Percentiles rank a stretch among this genome's conserved stretches.
phyloP scores from a whole-genome alignment of 2,797 vertebrate genomes.

The Garrulus glandarius region DNA sequence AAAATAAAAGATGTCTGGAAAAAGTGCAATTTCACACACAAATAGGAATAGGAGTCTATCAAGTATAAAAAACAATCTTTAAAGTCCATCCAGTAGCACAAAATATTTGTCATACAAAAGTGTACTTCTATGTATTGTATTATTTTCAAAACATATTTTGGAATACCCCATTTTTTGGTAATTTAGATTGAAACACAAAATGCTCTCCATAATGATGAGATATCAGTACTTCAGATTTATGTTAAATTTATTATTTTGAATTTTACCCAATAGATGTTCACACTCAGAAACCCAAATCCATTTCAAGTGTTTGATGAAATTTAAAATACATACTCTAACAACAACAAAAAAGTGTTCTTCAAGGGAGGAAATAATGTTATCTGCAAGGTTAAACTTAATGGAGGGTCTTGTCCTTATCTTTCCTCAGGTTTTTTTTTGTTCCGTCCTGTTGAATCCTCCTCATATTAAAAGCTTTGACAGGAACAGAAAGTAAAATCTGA shows the following conservation, averaged over 20 bases:
- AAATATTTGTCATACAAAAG: background rate
- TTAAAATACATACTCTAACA: background rate
- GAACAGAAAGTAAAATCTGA: background rate
- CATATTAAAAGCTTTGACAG: background rate
- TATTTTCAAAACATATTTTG: background rate
- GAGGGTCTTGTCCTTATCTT: background rate
- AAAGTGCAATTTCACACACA: background rate
- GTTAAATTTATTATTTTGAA: background rate
- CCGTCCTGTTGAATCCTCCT: background rate
- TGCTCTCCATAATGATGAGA: background rate
- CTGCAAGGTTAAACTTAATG: background rate
- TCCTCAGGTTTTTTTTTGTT: background rate
- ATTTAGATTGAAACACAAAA: background rate
- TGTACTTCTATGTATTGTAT: background rate
- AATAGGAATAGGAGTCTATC: background rate
- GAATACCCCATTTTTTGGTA: background rate
- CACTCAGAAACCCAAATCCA: background rate
- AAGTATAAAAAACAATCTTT: background rate
- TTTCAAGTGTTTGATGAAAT: background rate
- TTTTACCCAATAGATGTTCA: background rate
- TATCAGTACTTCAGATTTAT: background rate
- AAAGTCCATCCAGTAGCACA: background rate
- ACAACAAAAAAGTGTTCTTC: background rate
- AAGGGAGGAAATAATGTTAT: background rate
- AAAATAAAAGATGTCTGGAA: background rate